Percentiles rank a stretch among this genome's conserved stretches.
These are phyloP conservation scores for Nowickia ferox DNA, from an alignment of 2,888 invertebrate species.

Conservation along the genomic window DNA sequence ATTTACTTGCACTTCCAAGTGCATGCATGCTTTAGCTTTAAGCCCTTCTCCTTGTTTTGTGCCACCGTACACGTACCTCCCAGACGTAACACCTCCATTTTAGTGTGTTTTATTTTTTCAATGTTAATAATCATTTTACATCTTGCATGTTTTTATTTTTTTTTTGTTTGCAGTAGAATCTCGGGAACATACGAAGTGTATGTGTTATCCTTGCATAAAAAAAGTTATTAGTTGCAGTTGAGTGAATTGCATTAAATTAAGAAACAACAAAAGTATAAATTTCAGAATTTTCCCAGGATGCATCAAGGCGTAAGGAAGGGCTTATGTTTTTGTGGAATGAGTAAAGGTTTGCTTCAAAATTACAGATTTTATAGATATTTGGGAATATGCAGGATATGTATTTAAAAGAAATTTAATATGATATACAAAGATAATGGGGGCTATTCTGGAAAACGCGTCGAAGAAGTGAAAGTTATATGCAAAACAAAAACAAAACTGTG, in stretches of 20 bases:
- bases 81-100: slow-evolving; percentile 61
- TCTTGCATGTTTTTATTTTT: slow-evolving; percentile 12
- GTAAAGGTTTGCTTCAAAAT: background rate
- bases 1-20: slow-evolving; percentile 54
- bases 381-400: background rate
- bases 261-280: slow-evolving; percentile 39
- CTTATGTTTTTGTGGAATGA: background rate
- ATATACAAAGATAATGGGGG: no score
- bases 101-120: slow-evolving; percentile 33
- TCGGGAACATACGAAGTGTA: slow-evolving; percentile 15
- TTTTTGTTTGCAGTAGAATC: background rate
- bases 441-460: no score
- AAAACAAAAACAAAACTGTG: no score
- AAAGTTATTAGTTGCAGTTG: slow-evolving; percentile 63
- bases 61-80: slow-evolving; percentile 3
- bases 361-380: background rate
- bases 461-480: no score
- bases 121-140: slow-evolving; percentile 46
- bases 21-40: slow-evolving; percentile 3
- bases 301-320: slow-evolving; percentile 5
- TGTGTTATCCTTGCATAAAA: slow-evolving; percentile 57
- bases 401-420: background rate
- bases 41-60: background rate
- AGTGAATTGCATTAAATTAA: slow-evolving; percentile 67
- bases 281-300: slow-evolving; percentile 36